phyloP scores from a whole-genome alignment of 2,113 vertebrate genomes.

The Lophotis ruficrista region DNA sequence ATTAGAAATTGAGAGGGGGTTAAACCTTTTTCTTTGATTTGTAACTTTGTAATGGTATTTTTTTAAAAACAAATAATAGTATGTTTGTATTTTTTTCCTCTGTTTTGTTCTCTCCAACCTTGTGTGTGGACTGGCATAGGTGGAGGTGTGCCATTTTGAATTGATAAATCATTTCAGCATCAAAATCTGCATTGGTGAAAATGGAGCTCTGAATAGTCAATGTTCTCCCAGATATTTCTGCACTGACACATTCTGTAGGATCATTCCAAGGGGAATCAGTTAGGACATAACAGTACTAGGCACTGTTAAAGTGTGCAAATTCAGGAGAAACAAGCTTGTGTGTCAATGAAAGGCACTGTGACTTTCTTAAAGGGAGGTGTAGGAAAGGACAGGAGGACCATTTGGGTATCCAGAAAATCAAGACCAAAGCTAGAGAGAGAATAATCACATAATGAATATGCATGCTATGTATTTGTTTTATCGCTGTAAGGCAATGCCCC shows the following conservation, averaged over 20 bases:
- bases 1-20: not conserved
- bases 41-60: not conserved
- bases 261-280: not conserved
- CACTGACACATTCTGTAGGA: not conserved
- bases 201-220: not conserved
- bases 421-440: not conserved
- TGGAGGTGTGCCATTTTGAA: not conserved
- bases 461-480: not conserved
- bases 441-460: not conserved
- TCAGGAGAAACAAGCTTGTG: not conserved
- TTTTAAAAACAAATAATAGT: not conserved
- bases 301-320: not conserved
- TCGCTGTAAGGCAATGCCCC: not conserved
- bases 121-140: not conserved
- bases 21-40: not conserved
- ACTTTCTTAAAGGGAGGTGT: not conserved
- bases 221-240: not conserved
- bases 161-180: not conserved
- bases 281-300: not conserved
- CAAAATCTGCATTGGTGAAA: not conserved
- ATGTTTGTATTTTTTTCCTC: not conserved
- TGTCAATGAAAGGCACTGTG: not conserved
- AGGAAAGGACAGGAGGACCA: not conserved
- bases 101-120: not conserved
- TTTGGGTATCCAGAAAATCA: not conserved